These are phyloP conservation scores for Lepilemur ruficaudatus DNA, from an alignment of 2,797 vertebrate species.

Conservation along the genomic window DNA sequence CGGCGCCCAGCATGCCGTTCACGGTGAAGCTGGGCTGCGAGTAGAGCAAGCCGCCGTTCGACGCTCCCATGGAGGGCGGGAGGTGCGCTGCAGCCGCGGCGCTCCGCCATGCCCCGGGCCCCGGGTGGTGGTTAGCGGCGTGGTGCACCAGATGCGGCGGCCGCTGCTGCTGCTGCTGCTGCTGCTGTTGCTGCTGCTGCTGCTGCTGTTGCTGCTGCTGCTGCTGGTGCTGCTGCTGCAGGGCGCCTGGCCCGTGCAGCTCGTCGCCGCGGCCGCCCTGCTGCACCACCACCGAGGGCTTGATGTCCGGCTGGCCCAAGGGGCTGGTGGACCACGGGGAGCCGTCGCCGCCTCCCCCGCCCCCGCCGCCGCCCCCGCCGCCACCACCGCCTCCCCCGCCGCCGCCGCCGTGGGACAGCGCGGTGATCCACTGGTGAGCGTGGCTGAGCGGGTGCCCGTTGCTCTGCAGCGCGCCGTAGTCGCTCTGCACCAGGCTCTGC, in stretches of 20 bases:
- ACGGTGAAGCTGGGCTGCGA: slow-evolving; percentile 92
- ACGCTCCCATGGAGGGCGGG: slow-evolving; percentile 92
- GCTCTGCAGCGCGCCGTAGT: slow-evolving; percentile 95
- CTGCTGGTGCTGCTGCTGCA: slow-evolving; percentile 89
- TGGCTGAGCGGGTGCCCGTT: slow-evolving; percentile 98
- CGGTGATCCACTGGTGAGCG: slow-evolving; percentile 98
- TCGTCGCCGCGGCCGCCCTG: slow-evolving; percentile 90
- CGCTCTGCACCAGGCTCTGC: slow-evolving; percentile 95
- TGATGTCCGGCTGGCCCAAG: slow-evolving; percentile 96
- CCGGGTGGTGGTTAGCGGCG: slow-evolving; percentile 92
- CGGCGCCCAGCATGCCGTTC: slow-evolving; percentile 93
- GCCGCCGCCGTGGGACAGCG: slow-evolving; percentile 93
- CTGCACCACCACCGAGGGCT: slow-evolving; percentile 91
- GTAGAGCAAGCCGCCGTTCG: slow-evolving; percentile 94
- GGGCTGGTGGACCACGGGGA: slow-evolving; percentile 94
- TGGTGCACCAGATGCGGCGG: slow-evolving; percentile 95
- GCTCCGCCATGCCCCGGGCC: slow-evolving; percentile 87
- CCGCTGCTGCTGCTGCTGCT: slow-evolving; percentile 88
- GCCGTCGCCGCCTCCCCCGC: slow-evolving; percentile 86
- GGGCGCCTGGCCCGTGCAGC: slow-evolving; percentile 88
- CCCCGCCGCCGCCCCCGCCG: slow-evolving; percentile 77
- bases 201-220: slow-evolving; percentile 86
- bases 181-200: slow-evolving; percentile 84
- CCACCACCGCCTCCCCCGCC: slow-evolving; percentile 79
- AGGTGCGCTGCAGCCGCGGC: slow-evolving; percentile 91